Conservation (phyloP, 1,140 invertebrate species). For the Acromyrmex charruanus region DNA sequence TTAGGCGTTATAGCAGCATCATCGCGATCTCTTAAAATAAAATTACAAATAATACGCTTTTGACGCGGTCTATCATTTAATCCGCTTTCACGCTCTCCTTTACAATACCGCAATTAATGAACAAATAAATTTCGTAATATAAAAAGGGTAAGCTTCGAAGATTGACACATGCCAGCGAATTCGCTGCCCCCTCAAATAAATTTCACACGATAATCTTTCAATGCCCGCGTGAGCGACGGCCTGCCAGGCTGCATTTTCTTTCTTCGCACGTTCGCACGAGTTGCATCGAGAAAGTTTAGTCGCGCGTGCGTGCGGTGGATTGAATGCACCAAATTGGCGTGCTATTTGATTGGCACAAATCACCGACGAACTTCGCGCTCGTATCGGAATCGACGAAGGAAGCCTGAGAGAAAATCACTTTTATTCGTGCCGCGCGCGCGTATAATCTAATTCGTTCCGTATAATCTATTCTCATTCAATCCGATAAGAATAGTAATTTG, state of each 20-base stretch:
- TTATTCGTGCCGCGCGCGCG: slow-evolving; percentile 56
- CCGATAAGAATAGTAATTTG: slow-evolving; percentile 56
- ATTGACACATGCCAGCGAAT: slow-evolving; percentile 54
- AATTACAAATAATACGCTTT: slow-evolving; percentile 18
- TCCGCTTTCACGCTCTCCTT: neutral
- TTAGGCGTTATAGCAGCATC: neutral
- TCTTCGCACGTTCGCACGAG: slow-evolving; percentile 42
- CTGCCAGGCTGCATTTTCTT: slow-evolving; percentile 57
- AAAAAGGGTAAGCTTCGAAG: slow-evolving; percentile 26
- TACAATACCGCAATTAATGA: slow-evolving; percentile 31
- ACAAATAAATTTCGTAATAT: slow-evolving; percentile 43
- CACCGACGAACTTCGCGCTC: slow-evolving; percentile 60
- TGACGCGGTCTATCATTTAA: neutral
- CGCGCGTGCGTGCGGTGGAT: slow-evolving; percentile 39
- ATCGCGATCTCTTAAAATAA: slow-evolving; percentile 11
- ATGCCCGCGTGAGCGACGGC: slow-evolving; percentile 49
- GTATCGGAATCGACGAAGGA: slow-evolving; percentile 63
- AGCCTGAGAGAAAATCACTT: slow-evolving; percentile 59
- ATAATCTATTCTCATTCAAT: slow-evolving; percentile 62
- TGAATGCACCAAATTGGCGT: slow-evolving; percentile 66
- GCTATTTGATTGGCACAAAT: slow-evolving; percentile 65
- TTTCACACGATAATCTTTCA: slow-evolving; percentile 71
- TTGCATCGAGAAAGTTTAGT: slow-evolving; percentile 61
- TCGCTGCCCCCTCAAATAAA: slow-evolving; percentile 67
- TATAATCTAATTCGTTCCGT: slow-evolving; percentile 58